Percentiles rank a stretch among this genome's conserved stretches.
Conservation (phyloP, 2,888 invertebrate species). For the Cerceris rybyensis region DNA sequence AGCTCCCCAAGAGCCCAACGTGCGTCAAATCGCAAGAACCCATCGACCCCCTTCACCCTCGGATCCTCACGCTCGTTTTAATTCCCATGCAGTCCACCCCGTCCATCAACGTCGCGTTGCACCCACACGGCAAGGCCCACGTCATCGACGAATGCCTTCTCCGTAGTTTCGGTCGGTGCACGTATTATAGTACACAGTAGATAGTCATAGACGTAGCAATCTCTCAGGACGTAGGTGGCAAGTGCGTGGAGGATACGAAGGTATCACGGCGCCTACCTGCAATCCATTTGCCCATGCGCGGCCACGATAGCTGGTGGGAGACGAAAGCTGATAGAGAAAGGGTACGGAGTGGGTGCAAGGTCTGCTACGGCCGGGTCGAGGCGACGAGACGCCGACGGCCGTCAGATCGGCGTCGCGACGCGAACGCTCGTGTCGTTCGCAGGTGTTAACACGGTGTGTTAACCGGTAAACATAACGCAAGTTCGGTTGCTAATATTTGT, state of each 20-base stretch:
- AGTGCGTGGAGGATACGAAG: conserved; percentile 31
- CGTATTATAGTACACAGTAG: conserved; percentile 13
- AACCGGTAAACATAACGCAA: conserved; percentile 2
- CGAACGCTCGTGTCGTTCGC: conserved; percentile 64
- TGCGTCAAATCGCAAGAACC: too few relatives aligned
- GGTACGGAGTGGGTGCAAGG: conserved; percentile 62
- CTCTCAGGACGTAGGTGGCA: conserved; percentile 5
- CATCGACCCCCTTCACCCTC: too few relatives aligned
- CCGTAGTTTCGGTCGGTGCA: background rate
- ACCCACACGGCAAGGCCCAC: background rate
- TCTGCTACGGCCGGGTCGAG: conserved; percentile 76
- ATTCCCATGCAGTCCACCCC: too few relatives aligned
- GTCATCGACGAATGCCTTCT: background rate
- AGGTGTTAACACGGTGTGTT: conserved; percentile 35
- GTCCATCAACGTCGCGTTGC: background rate
- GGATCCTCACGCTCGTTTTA: too few relatives aligned
- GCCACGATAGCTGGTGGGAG: conserved; percentile 31
- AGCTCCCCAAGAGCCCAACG: too few relatives aligned
- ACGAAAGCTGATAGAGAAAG: conserved; percentile 20
- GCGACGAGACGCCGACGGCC: conserved; percentile 71
- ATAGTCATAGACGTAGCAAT: conserved; percentile 12
- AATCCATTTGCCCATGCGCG: conserved; percentile 49
- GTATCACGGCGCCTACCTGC: conserved; percentile 44
- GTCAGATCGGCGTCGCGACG: conserved; percentile 77
- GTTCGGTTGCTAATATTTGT: background rate